Percentiles rank a stretch among this genome's conserved stretches.
Evolutionary conservation across 2,113 vertebrate genomes (phyloP).

Genomic region (Chaenogobius annularis): DNA sequence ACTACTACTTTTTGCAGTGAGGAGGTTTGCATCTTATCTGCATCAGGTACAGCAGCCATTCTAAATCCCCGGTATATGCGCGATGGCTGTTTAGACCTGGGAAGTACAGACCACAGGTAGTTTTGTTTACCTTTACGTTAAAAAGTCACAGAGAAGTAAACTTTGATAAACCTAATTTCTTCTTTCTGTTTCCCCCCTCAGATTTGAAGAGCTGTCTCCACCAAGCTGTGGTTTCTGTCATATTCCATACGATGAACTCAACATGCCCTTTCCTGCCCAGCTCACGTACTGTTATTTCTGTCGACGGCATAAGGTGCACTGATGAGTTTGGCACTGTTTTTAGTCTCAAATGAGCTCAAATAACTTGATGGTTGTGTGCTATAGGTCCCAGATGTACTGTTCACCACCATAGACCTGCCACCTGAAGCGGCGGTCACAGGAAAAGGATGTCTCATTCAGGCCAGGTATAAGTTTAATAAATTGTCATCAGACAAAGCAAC

Average conservation of each 20-base stretch:
- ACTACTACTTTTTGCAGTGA: slow-evolving; percentile 69
- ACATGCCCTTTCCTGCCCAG: slow-evolving; percentile 97
- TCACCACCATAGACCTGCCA: slow-evolving; percentile 91
- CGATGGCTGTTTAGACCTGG: slow-evolving; percentile 88
- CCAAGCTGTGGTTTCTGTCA: slow-evolving; percentile 93
- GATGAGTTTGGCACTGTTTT: not conserved
- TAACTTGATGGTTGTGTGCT: not conserved
- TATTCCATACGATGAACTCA: slow-evolving; percentile 95
- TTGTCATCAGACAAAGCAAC: too few relatives aligned
- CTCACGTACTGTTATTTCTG: slow-evolving; percentile 93
- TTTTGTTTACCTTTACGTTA: slow-evolving; percentile 17
- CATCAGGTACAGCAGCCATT: slow-evolving; percentile 93
- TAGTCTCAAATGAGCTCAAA: not conserved
- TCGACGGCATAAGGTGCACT: slow-evolving; percentile 86
- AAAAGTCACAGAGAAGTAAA: not conserved
- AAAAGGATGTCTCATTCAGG: slow-evolving; percentile 93
- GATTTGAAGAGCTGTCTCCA: slow-evolving; percentile 87
- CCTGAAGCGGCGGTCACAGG: slow-evolving; percentile 84
- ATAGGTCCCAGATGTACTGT: slow-evolving; percentile 92
- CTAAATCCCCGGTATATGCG: slow-evolving; percentile 95
- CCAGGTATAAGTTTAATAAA: slow-evolving; percentile 76
- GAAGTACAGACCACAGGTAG: slow-evolving; percentile 93
- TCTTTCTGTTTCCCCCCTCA: slow-evolving; percentile 54
- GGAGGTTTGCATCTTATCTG: slow-evolving; percentile 98
- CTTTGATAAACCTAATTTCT: too few relatives aligned